Conservation (phyloP, 2,888 invertebrate species). For the Pecten maximus region DNA sequence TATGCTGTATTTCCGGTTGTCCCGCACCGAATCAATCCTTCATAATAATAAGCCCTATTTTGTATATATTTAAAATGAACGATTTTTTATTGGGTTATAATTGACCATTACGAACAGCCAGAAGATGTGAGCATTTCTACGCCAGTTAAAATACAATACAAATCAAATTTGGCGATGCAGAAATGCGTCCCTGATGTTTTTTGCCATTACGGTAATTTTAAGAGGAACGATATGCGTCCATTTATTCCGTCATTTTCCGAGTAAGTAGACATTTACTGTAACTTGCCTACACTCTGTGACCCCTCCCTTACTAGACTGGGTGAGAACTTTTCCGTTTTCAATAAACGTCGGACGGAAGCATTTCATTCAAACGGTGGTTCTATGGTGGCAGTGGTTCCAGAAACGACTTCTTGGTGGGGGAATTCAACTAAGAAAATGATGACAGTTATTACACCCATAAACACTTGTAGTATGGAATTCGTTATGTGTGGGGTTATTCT, state of each 20-base stretch:
- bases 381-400: background rate
- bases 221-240: background rate
- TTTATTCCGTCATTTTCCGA: background rate
- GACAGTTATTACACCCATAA: too few relatives aligned
- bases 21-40: background rate
- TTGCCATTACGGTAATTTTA: background rate
- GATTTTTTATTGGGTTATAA: conserved; percentile 21
- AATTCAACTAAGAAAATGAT: background rate
- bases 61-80: background rate
- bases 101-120: background rate
- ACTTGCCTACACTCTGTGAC: background rate
- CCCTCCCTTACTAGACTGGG: background rate
- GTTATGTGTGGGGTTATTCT: background rate
- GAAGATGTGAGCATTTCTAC: background rate
- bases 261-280: background rate
- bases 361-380: background rate
- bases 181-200: background rate
- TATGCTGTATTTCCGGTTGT: background rate
- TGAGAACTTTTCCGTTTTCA: background rate
- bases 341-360: background rate
- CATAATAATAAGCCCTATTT: background rate
- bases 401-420: background rate
- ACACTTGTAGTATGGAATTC: too few relatives aligned
- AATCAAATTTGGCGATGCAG: conserved; percentile 35
- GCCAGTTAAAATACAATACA: background rate